Conservation (phyloP, 2,113 vertebrate genomes). For the Alectura lathami region DNA sequence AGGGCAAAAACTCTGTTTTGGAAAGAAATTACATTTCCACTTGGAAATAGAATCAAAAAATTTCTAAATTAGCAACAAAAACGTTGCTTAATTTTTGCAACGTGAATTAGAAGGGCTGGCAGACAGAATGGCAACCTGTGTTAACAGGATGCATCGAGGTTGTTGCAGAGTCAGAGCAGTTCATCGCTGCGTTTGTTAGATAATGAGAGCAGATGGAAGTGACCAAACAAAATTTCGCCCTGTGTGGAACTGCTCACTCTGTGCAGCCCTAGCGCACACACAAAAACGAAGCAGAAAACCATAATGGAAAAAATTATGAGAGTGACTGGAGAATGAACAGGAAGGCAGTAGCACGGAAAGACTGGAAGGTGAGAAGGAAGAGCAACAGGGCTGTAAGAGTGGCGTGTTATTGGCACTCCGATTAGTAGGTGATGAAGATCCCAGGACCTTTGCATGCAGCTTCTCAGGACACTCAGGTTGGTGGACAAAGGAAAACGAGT, state of each 20-base stretch:
- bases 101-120: not conserved
- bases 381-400: not conserved
- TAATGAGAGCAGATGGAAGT: not conserved
- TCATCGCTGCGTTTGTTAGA: not conserved
- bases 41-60: not conserved
- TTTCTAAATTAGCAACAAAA: not conserved
- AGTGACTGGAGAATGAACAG: not conserved
- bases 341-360: not conserved
- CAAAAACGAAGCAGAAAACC: not conserved
- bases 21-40: not conserved
- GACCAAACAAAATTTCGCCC: not conserved
- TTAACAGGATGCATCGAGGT: not conserved
- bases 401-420: not conserved
- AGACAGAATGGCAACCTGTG: not conserved
- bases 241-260: not conserved
- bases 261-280: not conserved
- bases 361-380: not conserved
- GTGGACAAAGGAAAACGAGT: not conserved
- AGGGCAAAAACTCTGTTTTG: not conserved
- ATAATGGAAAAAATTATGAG: rapidly evolving
- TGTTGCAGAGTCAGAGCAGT: not conserved
- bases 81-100: not conserved
- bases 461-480: not conserved
- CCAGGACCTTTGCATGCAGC: not conserved
- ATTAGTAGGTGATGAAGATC: not conserved